Evolutionary conservation across 2,888 invertebrate species (phyloP), one percentile per base, ranked within the genome.

Genomic region (Macrophya annulata): DNA sequence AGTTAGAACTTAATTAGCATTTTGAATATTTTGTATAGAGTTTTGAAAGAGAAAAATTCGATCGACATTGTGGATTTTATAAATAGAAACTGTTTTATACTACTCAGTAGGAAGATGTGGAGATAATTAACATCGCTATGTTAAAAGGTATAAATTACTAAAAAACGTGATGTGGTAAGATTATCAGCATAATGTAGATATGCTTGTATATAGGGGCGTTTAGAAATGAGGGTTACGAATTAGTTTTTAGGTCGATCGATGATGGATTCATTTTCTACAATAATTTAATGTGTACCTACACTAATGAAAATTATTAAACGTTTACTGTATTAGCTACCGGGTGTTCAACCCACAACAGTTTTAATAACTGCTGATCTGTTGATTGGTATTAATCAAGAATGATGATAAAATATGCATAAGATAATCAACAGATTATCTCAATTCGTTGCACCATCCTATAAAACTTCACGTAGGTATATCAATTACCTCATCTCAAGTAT

Each of bases 201-300:
- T 4, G 37, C 6, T 21, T 43, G 2, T n/a, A 62, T 62, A 79
- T 79, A 62, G 43, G 81, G 81, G 81, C 25, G 25, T 17, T 9
- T 31, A 48, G 12, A 65, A 65, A 85, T 85, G 85, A 65, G 85
- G 85, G 85, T 85, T 65, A 85, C 48, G 85, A 76, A 85, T 85
- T 65, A 51, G 21, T 48, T 77, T 77, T 51, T 85, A 31, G 85
- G 85, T 79, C 84, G 59, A 40, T 74, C 84, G 74, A 84, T 76
- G 17, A 9, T 10, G 62, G 45, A 45, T 45, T 25, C 45, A 45
- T 45, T 74, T 68, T 37, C 0, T 12, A 37, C 15, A 68, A 6
- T 6, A 25, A 37, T 68, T 37, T 37, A 37, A 68, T 37, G 17
- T 17, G n/a, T n/a, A n/a, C n/a, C n/a, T n/a, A 17, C 17, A 31